Evolutionary conservation across 2,797 vertebrate genomes (phyloP), one percentile per base, ranked within the genome.

Genomic region (Erethizon dorsatum): DNA sequence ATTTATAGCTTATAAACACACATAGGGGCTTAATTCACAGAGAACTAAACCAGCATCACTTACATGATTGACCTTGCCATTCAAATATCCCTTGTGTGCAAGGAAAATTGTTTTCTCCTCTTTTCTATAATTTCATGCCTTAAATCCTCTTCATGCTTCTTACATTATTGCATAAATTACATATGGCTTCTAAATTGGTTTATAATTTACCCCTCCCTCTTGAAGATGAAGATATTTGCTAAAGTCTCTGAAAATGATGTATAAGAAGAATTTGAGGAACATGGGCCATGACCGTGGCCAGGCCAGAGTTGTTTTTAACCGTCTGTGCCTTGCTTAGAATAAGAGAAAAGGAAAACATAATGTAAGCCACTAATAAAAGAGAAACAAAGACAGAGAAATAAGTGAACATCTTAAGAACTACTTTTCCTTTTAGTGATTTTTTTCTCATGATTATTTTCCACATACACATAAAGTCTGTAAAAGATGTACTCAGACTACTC

Each of bases 91-190:
- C 8, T 14, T 79, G 26, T 13, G 13, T 65, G 45, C 80, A 85
- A 90, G 80, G 77, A 86, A 45, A 59, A 50, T 57, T 85, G 17
- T 93, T 95, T 90, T 85, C 84, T 95, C n/a, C 83, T 91, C n/a
- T 79, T 95, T 97, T 94, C 1, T 61, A 20, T 90, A 89, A 95
- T 97, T 91, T 94, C 33, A 85, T 89, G 24, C 17, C 24, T 84
- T 57, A 90, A 96, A 69, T 93, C 14, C 4, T 94, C 50, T 91
- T 89, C n/a, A 26, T 31, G 54, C 83, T 80, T 94, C 77, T 83
- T 78, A 91, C 22, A 85, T 90, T 77, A 90, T 85, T 83, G 91
- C 37, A 31, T 95, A 84, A 91, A 75, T 94, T 95, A 80, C 52
- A 61, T 56, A 59, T 63, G 61, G 54, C 33, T 92, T 82, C 28